These are phyloP conservation scores for Branchinecta lynchi DNA, from an alignment of 1,140 invertebrate genomes.

Conservation along the genomic window DNA sequence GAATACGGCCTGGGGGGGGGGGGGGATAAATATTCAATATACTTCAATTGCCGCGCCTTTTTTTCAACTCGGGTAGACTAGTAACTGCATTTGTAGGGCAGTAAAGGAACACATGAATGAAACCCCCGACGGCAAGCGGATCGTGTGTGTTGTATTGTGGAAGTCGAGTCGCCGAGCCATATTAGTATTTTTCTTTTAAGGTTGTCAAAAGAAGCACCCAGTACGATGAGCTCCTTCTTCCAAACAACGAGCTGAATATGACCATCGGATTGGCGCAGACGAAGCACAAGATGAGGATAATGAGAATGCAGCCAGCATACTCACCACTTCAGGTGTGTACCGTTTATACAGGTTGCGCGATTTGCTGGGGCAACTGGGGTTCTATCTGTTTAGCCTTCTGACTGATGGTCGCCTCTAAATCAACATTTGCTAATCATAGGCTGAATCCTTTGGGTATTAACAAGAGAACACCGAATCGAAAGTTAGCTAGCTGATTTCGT, in stretches of 20 bases:
- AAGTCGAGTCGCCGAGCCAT: not conserved
- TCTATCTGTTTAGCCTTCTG: not conserved
- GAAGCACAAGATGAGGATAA: conserved; percentile 42
- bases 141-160: no score
- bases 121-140: no score
- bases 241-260: conserved; percentile 30
- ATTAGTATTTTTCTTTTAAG: not conserved
- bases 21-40: no score
- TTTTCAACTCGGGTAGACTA: no score
- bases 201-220: not conserved
- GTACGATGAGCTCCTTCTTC: not conserved
- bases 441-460: no score
- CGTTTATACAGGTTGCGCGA: conserved; percentile 3
- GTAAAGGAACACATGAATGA: no score
- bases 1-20: no score
- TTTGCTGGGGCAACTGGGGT: not conserved
- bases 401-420: not conserved
- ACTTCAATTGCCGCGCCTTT: no score
- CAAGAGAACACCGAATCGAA: no score
- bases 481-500: no score
- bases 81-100: no score
- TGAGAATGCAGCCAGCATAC: conserved; percentile 46
- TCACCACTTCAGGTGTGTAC: conserved; percentile 29
- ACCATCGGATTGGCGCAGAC: conserved; percentile 42
- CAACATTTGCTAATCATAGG: conserved; percentile 11